Evolutionary conservation across 2,888 invertebrate genomes (phyloP).

Genomic region (Heliconius cydno): DNA sequence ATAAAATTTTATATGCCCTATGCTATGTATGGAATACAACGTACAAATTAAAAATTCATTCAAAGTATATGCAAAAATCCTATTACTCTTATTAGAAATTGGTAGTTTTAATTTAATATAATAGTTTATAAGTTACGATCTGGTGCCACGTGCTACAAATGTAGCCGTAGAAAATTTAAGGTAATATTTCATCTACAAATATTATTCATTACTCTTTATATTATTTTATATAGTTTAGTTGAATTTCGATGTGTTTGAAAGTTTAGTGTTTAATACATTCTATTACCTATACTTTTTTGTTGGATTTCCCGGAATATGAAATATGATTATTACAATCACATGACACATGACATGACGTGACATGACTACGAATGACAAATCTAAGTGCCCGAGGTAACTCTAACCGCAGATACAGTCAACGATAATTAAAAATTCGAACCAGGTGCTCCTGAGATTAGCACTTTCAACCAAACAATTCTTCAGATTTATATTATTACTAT

Average conservation of each 20-base stretch:
- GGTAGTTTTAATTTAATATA: constrained; percentile 8
- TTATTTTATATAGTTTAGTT: neutral
- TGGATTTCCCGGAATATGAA: no score
- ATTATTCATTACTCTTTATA: neutral
- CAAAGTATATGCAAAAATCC: neutral
- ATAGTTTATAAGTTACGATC: constrained; percentile 3
- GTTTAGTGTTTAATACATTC: neutral
- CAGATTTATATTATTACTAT: no score
- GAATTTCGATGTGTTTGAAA: neutral
- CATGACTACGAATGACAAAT: no score
- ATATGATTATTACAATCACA: no score
- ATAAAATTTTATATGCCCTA: neutral
- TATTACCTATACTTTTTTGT: neutral
- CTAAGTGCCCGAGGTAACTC: no score
- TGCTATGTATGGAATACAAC: no score
- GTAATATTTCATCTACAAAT: constrained; percentile 6
- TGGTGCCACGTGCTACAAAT: neutral
- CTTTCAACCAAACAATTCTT: no score
- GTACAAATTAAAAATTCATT: neutral
- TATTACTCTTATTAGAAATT: neutral
- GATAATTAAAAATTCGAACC: no score
- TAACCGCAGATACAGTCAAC: no score
- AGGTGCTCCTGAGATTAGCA: no score
- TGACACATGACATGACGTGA: no score
- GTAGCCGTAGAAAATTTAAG: constrained; percentile 6